These are phyloP conservation scores for Fregetta grallaria DNA, from an alignment of 2,113 vertebrate species.

Conservation along the genomic window DNA sequence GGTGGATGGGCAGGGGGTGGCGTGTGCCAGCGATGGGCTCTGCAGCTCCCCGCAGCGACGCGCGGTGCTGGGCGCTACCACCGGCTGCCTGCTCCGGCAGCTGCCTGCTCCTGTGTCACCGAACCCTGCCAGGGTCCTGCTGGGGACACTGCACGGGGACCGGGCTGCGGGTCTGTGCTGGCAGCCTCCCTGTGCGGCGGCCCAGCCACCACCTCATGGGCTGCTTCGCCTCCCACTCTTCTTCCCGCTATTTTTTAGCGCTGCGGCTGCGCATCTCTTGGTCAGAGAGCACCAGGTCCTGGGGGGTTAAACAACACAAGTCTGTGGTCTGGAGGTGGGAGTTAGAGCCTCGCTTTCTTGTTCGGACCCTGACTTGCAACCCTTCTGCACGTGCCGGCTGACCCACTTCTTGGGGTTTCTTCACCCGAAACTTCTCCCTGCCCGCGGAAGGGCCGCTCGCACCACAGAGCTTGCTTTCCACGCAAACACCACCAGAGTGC, in stretches of 20 bases:
- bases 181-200: no score
- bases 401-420: not conserved
- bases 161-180: rapidly evolving
- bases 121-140: not conserved
- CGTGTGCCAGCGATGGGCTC: rapidly evolving
- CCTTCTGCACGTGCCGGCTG: rapidly evolving
- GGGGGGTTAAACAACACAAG: not conserved
- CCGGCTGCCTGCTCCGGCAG: no score
- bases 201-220: rapidly evolving
- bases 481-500: rapidly evolving
- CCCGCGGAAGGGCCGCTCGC: rapidly evolving
- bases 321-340: not conserved
- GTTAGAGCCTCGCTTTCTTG: not conserved
- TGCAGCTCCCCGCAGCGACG: not conserved
- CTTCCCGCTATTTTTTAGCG: rapidly evolving
- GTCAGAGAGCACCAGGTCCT: rapidly evolving
- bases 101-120: no score
- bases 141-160: rapidly evolving
- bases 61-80: rapidly evolving
- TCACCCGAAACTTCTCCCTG: not conserved
- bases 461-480: not conserved
- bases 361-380: not conserved
- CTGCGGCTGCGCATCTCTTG: rapidly evolving
- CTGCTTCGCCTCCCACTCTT: rapidly evolving
- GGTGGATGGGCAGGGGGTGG: rapidly evolving